These are phyloP conservation scores for Chloromyia formosa DNA, from an alignment of 2,888 invertebrate species.

Conservation along the genomic window DNA sequence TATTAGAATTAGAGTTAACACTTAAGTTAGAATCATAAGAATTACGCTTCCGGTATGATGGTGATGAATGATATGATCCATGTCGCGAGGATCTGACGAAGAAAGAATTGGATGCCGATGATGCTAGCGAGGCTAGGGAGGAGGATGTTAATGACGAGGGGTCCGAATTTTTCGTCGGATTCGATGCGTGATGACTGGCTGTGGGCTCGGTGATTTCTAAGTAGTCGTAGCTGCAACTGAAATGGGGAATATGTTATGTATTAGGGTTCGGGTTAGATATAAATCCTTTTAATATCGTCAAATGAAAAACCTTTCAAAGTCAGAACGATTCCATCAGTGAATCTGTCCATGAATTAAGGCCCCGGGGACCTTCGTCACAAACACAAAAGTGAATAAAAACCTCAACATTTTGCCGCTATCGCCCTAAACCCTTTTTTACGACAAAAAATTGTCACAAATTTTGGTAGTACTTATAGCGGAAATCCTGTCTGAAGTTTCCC, in stretches of 20 bases:
- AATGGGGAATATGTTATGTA: neutral
- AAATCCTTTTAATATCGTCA: too few relatives aligned
- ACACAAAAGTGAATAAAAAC: too few relatives aligned
- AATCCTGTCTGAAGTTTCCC: too few relatives aligned
- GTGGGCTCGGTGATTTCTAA: conserved; percentile 71
- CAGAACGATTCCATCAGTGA: too few relatives aligned
- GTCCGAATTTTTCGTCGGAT: conserved; percentile 39
- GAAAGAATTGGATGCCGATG: conserved; percentile 45
- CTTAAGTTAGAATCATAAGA: conserved; percentile 52
- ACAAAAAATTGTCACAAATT: too few relatives aligned
- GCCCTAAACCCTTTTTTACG: too few relatives aligned
- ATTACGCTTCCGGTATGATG: conserved; percentile 51
- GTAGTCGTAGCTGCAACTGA: conserved; percentile 83
- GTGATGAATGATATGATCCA: conserved; percentile 43
- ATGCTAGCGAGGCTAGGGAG: conserved; percentile 19
- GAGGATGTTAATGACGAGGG: conserved; percentile 49
- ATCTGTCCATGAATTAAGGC: too few relatives aligned
- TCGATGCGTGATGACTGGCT: conserved; percentile 34
- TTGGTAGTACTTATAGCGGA: too few relatives aligned
- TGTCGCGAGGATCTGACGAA: conserved; percentile 54
- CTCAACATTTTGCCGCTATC: too few relatives aligned
- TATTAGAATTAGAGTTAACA: conserved; percentile 49
- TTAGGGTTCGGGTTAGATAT: too few relatives aligned
- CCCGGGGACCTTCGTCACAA: too few relatives aligned
- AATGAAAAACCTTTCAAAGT: too few relatives aligned